A percentile compares a stretch with the other conserved stretches of the same genome.
Conservation (phyloP, 2,888 invertebrate species). For the Hipparchia semele region DNA sequence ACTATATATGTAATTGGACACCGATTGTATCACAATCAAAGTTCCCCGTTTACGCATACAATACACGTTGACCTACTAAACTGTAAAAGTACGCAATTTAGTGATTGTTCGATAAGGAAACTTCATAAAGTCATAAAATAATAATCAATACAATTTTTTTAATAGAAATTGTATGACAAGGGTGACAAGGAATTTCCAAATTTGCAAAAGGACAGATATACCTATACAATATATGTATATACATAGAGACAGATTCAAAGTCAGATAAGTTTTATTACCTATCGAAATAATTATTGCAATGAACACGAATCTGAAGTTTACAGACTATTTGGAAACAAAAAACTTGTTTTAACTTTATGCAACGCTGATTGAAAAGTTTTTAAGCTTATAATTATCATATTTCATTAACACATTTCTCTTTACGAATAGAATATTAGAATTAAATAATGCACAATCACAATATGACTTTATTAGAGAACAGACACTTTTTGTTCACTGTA, state of each 20-base stretch:
- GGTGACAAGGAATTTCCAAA: conserved; percentile 13
- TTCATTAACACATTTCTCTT: neutral
- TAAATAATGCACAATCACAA: neutral
- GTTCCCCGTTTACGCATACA: too few relatives aligned
- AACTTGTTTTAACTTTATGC: neutral
- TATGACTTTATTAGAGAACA: conserved; percentile 1
- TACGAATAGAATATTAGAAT: neutral
- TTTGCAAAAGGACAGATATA: neutral
- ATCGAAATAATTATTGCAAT: neutral
- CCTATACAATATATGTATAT: neutral
- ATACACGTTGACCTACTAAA: too few relatives aligned
- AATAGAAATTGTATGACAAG: neutral
- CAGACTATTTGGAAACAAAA: neutral
- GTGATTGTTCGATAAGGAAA: too few relatives aligned
- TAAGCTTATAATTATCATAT: neutral
- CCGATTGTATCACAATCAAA: too few relatives aligned
- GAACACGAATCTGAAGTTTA: neutral
- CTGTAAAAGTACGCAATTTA: too few relatives aligned
- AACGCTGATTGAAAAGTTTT: neutral
- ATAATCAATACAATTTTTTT: neutral
- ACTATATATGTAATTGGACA: too few relatives aligned
- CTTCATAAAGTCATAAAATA: too few relatives aligned
- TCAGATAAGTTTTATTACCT: neutral
- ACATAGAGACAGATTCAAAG: neutral
- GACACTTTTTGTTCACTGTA: conserved; percentile 2